Evolutionary conservation across 1,140 invertebrate genomes (phyloP), one percentile per base, ranked within the genome.

Genomic region (Eriosoma lanigerum): DNA sequence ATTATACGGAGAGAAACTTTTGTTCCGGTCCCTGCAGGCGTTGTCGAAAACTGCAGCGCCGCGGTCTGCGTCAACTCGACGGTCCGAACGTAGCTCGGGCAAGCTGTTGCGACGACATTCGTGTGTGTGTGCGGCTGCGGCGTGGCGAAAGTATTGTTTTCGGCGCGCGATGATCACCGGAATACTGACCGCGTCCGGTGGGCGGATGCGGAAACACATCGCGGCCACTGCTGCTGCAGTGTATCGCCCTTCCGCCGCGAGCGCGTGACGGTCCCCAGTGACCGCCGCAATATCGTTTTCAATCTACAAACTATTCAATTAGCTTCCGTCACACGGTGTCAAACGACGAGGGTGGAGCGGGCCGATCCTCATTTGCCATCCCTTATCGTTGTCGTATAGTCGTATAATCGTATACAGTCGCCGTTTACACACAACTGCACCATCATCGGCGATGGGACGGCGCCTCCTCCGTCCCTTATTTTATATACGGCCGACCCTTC

Each of bases 221-320:
- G 15, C 50, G 70, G 32, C 38, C 21, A 21, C 50, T 29, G 70
- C 29, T 26, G 58, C 24, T 3, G 56, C 56, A 8, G 66, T n/a
- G 26, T 24, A 62, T 32, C 60, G 29, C 54, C 29, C 48, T 26
- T 26, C 24, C 13, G 24, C 29, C 15, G 38, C 21, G 3, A 9
- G 54, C 52, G n/a, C 64, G 54, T 12, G 13, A 10, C 32, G 73
- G 54, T 66, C 62, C 62, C 62, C 32, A 29, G 58, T 17, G 62
- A 19, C 26, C 32, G 52, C n/a, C 75, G 75, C 75, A 26, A 78
- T 78, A 78, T 78, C 75, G 75, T 62, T 78, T 78, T 78, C 75
- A 62, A 78, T 78, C 75, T 78, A 62, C 56, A 46, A 78, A 58
- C 75, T 46, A 78, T 78, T 78, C 75, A 78, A 78, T 78, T 78